phyloP scores from a whole-genome alignment of 2,113 vertebrate species.

The Nothocercus julius region DNA sequence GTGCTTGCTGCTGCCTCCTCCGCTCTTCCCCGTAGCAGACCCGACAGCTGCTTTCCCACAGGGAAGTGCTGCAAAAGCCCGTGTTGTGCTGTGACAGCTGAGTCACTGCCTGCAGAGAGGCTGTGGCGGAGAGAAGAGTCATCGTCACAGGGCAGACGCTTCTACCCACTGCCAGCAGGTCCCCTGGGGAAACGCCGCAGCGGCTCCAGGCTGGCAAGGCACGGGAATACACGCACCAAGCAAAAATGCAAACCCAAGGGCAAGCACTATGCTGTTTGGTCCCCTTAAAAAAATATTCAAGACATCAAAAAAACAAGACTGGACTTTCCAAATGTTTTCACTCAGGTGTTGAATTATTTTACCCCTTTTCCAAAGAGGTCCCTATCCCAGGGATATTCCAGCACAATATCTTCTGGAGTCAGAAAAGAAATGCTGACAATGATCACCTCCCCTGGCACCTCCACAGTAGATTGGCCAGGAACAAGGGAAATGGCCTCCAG shows the following conservation, averaged over 20 bases:
- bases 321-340: background rate
- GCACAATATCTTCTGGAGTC: background rate
- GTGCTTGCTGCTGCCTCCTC: background rate
- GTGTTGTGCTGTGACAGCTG: background rate
- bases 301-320: background rate
- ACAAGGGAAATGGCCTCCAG: background rate
- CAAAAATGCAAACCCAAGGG: background rate
- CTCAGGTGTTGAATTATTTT: background rate
- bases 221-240: background rate
- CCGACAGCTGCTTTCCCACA: background rate
- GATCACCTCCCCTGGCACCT: background rate
- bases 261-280: background rate
- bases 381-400: background rate
- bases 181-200: background rate
- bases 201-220: background rate
- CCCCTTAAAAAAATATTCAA: background rate
- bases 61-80: background rate
- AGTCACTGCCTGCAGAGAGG: background rate
- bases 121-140: background rate
- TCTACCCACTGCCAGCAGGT: background rate
- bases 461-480: background rate
- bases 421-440: background rate
- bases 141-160: background rate
- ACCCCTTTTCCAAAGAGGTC: background rate
- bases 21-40: background rate